Percentiles rank a stretch among this genome's conserved stretches.
These are phyloP conservation scores for Drosophila sechellia DNA, from an alignment of 1,140 invertebrate genomes.

Conservation along the genomic window DNA sequence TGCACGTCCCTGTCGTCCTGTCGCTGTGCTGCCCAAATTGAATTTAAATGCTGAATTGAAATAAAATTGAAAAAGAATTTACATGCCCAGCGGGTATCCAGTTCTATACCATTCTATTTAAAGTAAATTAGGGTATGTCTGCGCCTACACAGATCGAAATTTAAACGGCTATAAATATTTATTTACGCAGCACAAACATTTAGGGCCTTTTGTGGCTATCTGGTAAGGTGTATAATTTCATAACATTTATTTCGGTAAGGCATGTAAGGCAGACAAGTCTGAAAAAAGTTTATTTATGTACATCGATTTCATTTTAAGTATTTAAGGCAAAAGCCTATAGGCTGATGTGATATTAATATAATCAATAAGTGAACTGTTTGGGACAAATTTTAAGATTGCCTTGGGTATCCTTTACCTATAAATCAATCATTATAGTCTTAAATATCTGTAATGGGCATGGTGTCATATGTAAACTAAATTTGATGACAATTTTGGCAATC, in stretches of 20 bases:
- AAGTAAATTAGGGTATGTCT: conserved; percentile 71
- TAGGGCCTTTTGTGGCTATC: too few species aligned
- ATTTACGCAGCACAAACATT: conserved; percentile 33
- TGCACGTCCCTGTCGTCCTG: conserved; percentile 19
- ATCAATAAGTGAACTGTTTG: background rate
- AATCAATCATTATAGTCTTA: too few species aligned
- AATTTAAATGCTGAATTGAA: conserved; percentile 76
- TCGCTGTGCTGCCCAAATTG: conserved; percentile 54
- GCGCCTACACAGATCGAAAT: conserved; percentile 50
- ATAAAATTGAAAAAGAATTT: conserved; percentile 76
- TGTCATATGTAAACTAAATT: too few species aligned
- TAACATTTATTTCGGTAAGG: background rate
- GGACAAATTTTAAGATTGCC: too few species aligned
- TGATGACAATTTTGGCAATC: conserved; percentile 1
- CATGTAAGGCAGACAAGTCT: conserved; percentile 13
- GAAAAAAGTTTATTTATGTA: conserved; percentile 26
- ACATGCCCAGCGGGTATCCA: conserved; percentile 34
- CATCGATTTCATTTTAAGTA: background rate
- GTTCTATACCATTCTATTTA: conserved; percentile 49
- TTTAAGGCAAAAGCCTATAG: too few species aligned
- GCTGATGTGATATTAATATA: background rate
- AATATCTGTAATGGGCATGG: too few species aligned
- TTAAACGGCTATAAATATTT: conserved; percentile 77
- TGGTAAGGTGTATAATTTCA: conserved; percentile 4
- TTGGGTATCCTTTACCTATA: too few species aligned